A percentile compares a stretch with the other conserved stretches of the same genome.
These are phyloP conservation scores for Zele albiditarsus DNA, from an alignment of 2,888 invertebrate genomes.

Conservation along the genomic window DNA sequence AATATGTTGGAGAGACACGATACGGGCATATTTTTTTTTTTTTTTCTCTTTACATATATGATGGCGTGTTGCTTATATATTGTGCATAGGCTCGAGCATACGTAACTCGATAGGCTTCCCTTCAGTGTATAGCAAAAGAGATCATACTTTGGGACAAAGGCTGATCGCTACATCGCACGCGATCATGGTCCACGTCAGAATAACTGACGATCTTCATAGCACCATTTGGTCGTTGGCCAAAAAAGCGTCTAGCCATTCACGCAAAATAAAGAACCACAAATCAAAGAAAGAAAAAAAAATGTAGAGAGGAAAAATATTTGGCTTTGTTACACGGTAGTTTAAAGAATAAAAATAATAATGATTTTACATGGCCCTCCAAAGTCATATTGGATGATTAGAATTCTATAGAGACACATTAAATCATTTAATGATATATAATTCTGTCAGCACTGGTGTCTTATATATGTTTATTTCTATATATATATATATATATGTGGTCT, in stretches of 20 bases:
- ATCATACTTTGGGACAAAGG: constrained; percentile 70
- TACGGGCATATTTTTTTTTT: constrained; percentile 29
- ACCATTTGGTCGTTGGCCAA: constrained; percentile 60
- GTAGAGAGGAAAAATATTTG: background rate
- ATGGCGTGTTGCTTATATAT: constrained; percentile 3
- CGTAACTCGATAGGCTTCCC: constrained; percentile 70
- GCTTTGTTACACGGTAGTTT: background rate
- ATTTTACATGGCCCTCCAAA: background rate
- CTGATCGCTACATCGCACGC: constrained; percentile 72
- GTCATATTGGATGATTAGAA: constrained; percentile 1
- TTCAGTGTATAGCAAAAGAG: constrained; percentile 56
- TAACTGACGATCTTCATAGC: constrained; percentile 69
- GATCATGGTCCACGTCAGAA: constrained; percentile 69
- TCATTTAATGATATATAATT: constrained; percentile 2
- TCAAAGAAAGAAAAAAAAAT: background rate
- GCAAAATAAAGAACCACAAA: background rate
- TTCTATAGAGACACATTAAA: background rate
- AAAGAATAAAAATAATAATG: background rate
- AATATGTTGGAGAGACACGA: constrained; percentile 41
- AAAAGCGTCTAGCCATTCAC: constrained; percentile 35
- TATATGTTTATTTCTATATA: background rate
- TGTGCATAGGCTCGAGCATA: constrained; percentile 41
- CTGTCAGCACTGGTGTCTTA: background rate
- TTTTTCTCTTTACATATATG: background rate
- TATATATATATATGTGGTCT: background rate